These are phyloP conservation scores for Cyaniris semiargus DNA, from an alignment of 2,888 invertebrate species.

Conservation along the genomic window DNA sequence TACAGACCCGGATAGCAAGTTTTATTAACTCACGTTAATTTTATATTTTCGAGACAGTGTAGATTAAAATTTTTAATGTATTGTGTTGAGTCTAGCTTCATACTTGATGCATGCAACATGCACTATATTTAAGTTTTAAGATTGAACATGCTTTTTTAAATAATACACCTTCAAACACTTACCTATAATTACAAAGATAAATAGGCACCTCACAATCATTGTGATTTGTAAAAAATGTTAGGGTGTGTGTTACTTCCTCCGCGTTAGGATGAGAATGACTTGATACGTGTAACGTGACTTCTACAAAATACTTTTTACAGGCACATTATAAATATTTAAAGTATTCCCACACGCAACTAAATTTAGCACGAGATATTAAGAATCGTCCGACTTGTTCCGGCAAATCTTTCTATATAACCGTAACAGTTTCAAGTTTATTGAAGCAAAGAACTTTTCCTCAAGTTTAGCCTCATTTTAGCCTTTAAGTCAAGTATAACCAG, in stretches of 20 bases:
- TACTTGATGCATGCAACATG: too few relatives aligned
- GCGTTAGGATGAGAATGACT: constrained; percentile 14
- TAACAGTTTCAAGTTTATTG: background rate
- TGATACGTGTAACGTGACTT: background rate
- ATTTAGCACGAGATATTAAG: background rate
- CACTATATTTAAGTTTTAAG: too few relatives aligned
- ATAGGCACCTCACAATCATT: background rate
- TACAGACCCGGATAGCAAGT: too few relatives aligned
- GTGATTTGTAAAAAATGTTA: background rate
- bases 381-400: background rate
- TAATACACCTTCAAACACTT: background rate
- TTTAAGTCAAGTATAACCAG: background rate
- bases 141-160: background rate
- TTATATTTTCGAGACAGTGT: too few relatives aligned
- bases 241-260: background rate
- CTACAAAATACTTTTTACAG: constrained; percentile 13
- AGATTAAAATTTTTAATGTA: too few relatives aligned
- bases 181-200: background rate
- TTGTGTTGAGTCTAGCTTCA: too few relatives aligned
- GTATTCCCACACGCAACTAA: background rate
- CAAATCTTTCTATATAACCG: background rate
- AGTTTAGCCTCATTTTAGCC: background rate
- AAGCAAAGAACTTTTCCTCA: background rate
- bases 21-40: too few relatives aligned
- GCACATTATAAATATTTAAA: background rate